These are phyloP conservation scores for Himalopsyche japonica DNA, from an alignment of 2,888 invertebrate genomes.

Conservation along the genomic window DNA sequence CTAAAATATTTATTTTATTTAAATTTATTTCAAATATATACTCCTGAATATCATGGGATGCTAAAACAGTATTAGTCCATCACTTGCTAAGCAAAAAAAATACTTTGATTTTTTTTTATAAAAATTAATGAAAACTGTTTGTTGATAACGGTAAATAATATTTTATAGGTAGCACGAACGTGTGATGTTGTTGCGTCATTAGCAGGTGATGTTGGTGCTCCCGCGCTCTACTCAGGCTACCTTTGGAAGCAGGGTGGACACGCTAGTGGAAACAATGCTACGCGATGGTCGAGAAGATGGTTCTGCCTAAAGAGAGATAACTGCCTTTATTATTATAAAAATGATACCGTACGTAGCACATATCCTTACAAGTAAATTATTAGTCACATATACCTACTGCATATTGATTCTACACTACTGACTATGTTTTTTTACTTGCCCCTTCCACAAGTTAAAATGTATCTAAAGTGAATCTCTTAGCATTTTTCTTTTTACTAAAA, in stretches of 20 bases:
- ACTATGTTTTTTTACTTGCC: background rate
- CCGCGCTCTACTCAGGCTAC: constrained; percentile 73
- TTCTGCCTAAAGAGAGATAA: constrained; percentile 89
- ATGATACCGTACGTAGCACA: constrained; percentile 73
- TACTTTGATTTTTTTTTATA: no score
- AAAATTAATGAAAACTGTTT: no score
- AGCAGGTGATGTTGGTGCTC: constrained; percentile 64
- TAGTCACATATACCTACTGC: no score
- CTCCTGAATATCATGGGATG: no score
- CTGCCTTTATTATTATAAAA: constrained; percentile 94
- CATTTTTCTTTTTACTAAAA: no score
- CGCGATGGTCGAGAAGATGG: constrained; percentile 86
- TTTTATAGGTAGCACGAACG: constrained; percentile 74
- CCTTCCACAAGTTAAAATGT: background rate
- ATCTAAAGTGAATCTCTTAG: background rate
- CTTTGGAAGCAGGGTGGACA: constrained; percentile 73
- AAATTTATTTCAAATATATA: no score
- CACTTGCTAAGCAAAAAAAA: no score
- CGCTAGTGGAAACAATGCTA: constrained; percentile 57
- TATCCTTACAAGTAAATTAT: no score
- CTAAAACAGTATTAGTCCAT: no score
- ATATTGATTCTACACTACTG: background rate
- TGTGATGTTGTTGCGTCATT: constrained; percentile 77
- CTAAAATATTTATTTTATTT: no score
- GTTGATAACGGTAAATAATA: no score